Evolutionary conservation across 1,140 invertebrate genomes (phyloP).

Genomic region (Ceratina australensis): DNA sequence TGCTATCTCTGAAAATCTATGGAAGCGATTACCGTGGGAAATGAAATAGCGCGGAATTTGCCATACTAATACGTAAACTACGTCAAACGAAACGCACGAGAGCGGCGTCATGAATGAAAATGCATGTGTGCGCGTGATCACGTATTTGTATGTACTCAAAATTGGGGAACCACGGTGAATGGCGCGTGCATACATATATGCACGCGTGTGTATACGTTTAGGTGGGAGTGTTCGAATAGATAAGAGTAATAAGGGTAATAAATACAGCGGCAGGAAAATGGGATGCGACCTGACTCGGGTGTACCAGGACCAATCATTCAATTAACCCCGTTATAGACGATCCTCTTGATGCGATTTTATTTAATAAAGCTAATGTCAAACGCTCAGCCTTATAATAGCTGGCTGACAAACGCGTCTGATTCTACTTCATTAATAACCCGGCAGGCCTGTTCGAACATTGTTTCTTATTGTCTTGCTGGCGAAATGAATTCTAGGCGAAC

Average conservation of each 20-base stretch:
- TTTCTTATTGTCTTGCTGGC: not conserved
- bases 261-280: conserved; percentile 47
- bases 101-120: conserved; percentile 58
- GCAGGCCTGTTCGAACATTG: not conserved
- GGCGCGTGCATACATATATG: not conserved
- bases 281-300: conserved; percentile 57
- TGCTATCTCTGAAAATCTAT: conserved; percentile 60
- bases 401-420: conserved; percentile 33
- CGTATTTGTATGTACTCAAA: not conserved
- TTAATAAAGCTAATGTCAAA: conserved; percentile 72
- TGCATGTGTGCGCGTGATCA: not conserved
- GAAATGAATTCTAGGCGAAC: not conserved
- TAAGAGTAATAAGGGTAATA: not conserved
- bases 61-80: conserved; percentile 63
- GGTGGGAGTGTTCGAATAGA: conserved; percentile 7
- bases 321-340: conserved; percentile 73
- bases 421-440: conserved; percentile 27
- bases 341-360: conserved; percentile 74
- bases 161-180: too few relatives aligned
- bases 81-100: conserved; percentile 63
- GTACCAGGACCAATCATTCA: conserved; percentile 74
- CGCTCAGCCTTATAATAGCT: conserved; percentile 49
- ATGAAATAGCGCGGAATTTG: conserved; percentile 50
- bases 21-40: conserved; percentile 14
- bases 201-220: too few relatives aligned